phyloP scores from a whole-genome alignment of 1,140 invertebrate species.

The Lasaia peninsularis region DNA sequence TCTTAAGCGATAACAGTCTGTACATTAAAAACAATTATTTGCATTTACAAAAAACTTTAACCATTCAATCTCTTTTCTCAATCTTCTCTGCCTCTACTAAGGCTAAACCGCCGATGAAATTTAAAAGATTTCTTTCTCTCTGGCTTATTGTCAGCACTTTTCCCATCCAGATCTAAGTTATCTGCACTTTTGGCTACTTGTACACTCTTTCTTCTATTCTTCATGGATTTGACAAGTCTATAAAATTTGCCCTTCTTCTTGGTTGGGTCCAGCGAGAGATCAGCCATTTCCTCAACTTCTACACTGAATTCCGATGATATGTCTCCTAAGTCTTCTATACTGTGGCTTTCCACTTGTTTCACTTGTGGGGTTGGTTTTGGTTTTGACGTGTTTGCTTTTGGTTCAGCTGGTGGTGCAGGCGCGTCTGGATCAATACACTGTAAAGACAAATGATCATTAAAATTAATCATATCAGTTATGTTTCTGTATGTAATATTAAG shows the following conservation, averaged over 20 bases:
- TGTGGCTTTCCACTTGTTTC: conserved; percentile 55
- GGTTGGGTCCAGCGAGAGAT: conserved; percentile 43
- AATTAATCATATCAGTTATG: neutral
- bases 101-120: conserved; percentile 65
- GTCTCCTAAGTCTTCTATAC: conserved; percentile 67
- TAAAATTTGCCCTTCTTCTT: conserved; percentile 71
- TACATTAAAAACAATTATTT: conserved; percentile 16
- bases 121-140: conserved; percentile 68
- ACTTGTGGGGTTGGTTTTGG: conserved; percentile 45
- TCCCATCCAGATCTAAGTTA: conserved; percentile 46
- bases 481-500: neutral
- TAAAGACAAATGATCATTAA: conserved; percentile 21
- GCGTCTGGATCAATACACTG: conserved; percentile 69
- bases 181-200: conserved; percentile 66
- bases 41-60: conserved; percentile 16
- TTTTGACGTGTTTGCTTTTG: conserved; percentile 63
- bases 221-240: conserved; percentile 66
- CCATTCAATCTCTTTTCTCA: conserved; percentile 24
- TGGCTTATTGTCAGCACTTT: conserved; percentile 46
- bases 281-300: conserved; percentile 61
- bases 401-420: conserved; percentile 47
- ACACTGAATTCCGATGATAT: conserved; percentile 72
- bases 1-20: conserved; percentile 9
- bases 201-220: conserved; percentile 67
- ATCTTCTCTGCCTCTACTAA: conserved; percentile 63